A percentile compares a stretch with the other conserved stretches of the same genome.
Evolutionary conservation across 2,888 invertebrate genomes (phyloP).

Genomic region (Pandemis heparana): DNA sequence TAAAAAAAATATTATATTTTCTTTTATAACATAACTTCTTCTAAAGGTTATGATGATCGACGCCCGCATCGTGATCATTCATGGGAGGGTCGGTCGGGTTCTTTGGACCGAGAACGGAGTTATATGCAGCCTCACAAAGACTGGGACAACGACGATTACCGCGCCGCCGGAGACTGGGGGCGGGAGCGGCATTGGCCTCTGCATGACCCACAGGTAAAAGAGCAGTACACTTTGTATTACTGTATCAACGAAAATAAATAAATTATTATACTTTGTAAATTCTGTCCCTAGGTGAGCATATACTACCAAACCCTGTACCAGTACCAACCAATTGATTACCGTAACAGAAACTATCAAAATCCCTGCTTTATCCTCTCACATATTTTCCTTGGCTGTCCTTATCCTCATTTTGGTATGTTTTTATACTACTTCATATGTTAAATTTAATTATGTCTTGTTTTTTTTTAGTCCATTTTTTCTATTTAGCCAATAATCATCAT

Average conservation of each 20-base stretch:
- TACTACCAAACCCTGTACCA: conserved; percentile 70
- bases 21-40: conserved; percentile 1
- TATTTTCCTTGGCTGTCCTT: conserved; percentile 82
- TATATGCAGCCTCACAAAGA: conserved; percentile 82
- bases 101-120: conserved; percentile 78
- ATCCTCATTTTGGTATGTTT: conserved; percentile 79
- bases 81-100: conserved; percentile 83
- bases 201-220: conserved; percentile 77
- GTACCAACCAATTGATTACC: conserved; percentile 79
- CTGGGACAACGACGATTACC: conserved; percentile 85
- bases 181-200: conserved; percentile 81
- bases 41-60: conserved; percentile 80
- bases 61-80: conserved; percentile 83
- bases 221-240: background rate
- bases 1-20: too few species aligned
- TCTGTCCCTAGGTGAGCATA: conserved; percentile 68
- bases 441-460: background rate
- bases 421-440: conserved; percentile 11
- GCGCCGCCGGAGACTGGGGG: conserved; percentile 81
- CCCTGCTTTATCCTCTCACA: conserved; percentile 80
- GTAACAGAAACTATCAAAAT: conserved; percentile 66
- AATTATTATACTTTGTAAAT: conserved; percentile 10
- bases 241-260: background rate
- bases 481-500: conserved; percentile 29
- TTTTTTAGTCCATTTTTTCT: conserved; percentile 3